Percentiles rank a stretch among this genome's conserved stretches.
Conservation (phyloP, 2,113 vertebrate species). For the Talpa occidentalis region DNA sequence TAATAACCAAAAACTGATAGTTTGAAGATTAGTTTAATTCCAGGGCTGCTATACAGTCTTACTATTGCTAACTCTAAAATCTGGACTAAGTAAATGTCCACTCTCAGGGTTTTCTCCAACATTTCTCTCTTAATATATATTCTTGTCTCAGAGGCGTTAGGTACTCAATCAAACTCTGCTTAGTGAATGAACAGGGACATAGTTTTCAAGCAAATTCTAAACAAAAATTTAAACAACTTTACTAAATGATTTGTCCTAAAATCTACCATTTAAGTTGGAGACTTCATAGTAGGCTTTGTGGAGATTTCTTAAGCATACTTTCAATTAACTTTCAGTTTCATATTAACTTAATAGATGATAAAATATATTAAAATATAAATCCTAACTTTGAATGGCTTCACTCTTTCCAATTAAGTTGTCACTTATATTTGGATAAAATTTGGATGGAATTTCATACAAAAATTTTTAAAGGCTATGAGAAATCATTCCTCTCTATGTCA, state of each 20-base stretch:
- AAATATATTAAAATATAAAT: slow-evolving; percentile 48
- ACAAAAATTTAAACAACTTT: slow-evolving; percentile 31
- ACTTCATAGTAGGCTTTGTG: background rate
- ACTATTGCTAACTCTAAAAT: slow-evolving; percentile 67
- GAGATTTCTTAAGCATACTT: slow-evolving; percentile 22
- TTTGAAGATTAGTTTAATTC: slow-evolving; percentile 79
- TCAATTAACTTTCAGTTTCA: slow-evolving; percentile 54
- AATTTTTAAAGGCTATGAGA: slow-evolving; percentile 40
- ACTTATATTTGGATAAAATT: slow-evolving; percentile 45
- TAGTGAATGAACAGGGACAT: background rate
- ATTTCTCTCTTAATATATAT: background rate
- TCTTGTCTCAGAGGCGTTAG: background rate
- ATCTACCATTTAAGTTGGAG: slow-evolving; percentile 15
- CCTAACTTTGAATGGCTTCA: slow-evolving; percentile 54
- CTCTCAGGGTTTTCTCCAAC: background rate
- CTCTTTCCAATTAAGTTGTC: slow-evolving; percentile 48
- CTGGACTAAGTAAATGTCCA: background rate
- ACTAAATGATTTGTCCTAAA: slow-evolving; percentile 31
- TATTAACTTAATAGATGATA: slow-evolving; percentile 38
- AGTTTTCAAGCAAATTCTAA: slow-evolving; percentile 59
- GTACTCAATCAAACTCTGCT: background rate
- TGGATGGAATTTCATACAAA: slow-evolving; percentile 47
- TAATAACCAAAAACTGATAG: slow-evolving; percentile 73
- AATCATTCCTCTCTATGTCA: slow-evolving; percentile 48
- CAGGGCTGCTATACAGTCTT: slow-evolving; percentile 66